Conservation (phyloP, 2,797 vertebrate genomes). For the Helostoma temminkii region DNA sequence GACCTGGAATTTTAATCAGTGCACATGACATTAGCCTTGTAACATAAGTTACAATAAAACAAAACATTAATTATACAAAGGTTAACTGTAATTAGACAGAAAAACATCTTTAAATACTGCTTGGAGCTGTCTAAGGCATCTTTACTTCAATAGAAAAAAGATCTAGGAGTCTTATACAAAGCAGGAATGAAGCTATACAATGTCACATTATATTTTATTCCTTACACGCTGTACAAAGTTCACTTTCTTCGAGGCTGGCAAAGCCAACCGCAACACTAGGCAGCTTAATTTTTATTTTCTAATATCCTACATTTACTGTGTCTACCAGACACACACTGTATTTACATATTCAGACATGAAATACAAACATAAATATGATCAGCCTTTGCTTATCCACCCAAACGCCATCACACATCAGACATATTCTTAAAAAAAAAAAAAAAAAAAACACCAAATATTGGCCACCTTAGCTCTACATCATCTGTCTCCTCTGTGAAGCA, state of each 20-base stretch:
- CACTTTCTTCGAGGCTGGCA: slow-evolving; percentile 66
- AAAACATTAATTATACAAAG: slow-evolving; percentile 79
- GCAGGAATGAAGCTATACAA: slow-evolving; percentile 86
- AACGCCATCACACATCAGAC: slow-evolving; percentile 35
- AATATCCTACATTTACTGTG: slow-evolving; percentile 77
- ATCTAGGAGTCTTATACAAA: slow-evolving; percentile 81
- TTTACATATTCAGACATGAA: slow-evolving; percentile 76
- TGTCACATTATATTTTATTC: slow-evolving; percentile 79
- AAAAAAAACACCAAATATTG: slow-evolving; percentile 60
- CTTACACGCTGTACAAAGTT: slow-evolving; percentile 85
- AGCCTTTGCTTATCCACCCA: slow-evolving; percentile 45
- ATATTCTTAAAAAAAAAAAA: slow-evolving; percentile 50
- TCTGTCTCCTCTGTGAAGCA: slow-evolving; percentile 26
- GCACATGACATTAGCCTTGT: slow-evolving; percentile 67
- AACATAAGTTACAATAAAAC: slow-evolving; percentile 78
- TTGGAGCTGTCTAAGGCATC: slow-evolving; percentile 86
- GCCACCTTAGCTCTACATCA: slow-evolving; percentile 30
- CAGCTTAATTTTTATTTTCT: slow-evolving; percentile 71
- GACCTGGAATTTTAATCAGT: slow-evolving; percentile 74
- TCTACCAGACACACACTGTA: slow-evolving; percentile 68
- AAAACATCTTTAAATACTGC: slow-evolving; percentile 82
- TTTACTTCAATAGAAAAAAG: slow-evolving; percentile 84
- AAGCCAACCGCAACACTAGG: slow-evolving; percentile 66
- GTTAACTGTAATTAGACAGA: slow-evolving; percentile 77
- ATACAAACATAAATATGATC: slow-evolving; percentile 81